Evolutionary conservation across 2,888 invertebrate genomes (phyloP).

Genomic region (Metallyticus violacea): DNA sequence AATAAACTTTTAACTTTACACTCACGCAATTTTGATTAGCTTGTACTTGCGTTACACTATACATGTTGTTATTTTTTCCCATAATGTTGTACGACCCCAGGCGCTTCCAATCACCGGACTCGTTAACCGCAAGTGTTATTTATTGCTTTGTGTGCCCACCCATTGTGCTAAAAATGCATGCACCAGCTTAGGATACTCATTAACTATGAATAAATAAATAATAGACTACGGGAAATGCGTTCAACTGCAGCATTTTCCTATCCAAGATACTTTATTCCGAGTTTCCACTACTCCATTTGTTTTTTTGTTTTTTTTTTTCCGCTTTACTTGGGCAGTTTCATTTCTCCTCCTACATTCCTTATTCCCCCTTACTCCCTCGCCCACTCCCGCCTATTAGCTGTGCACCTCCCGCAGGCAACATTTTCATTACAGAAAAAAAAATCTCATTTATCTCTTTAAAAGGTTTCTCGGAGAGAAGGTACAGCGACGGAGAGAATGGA

Average conservation of each 20-base stretch:
- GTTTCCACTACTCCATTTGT: not conserved
- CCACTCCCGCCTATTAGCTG: not conserved
- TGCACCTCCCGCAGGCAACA: slow-evolving; percentile 13
- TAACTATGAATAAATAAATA: not conserved
- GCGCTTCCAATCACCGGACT: no score
- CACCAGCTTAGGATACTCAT: no score
- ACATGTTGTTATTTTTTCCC: no score
- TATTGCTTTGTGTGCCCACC: no score
- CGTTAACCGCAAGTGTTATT: no score
- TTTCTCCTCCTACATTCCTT: slow-evolving; percentile 8
- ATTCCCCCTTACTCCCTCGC: not conserved
- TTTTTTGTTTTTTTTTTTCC: not conserved
- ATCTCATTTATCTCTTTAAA: slow-evolving; percentile 23
- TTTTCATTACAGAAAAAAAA: slow-evolving; percentile 26
- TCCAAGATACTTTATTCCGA: not conserved
- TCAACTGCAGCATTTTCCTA: not conserved
- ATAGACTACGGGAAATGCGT: not conserved
- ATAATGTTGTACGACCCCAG: no score
- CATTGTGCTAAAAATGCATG: no score
- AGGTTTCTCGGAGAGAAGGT: slow-evolving; percentile 2
- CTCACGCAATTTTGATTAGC: no score
- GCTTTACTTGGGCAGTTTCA: not conserved
- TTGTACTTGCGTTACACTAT: no score
- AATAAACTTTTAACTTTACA: no score
- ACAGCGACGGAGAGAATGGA: not conserved